Base-by-base conservation (phyloP, 2,113 vertebrate species). In the Pycnonotus jocosus region DNA sequence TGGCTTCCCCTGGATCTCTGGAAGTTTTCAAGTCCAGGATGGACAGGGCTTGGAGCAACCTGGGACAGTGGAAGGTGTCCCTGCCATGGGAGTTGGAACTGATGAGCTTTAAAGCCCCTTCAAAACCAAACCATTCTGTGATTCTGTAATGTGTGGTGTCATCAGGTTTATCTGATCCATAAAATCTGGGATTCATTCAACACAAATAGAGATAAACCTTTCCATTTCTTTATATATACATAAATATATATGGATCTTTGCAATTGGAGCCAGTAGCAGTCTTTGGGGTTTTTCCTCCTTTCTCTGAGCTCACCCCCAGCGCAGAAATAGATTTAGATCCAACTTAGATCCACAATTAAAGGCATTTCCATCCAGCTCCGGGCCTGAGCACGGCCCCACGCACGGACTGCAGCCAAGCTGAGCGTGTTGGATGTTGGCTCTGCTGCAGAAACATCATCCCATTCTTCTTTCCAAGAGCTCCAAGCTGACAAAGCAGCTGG, bases 401-500 rank as follows among this genome's bases (percentile, higher is more conserved):
- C 16, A 3, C 3, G 1, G 47, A 3, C 44, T 1, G 8, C 70
- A 42, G 92, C 81, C 90, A 92, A 88, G 78, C 9, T 4, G 69
- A 74, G 65, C 2, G 7, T 1, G 14, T 11, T 81, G 7, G 30
- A 42, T 30, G 30, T 81, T 93, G 94, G 94, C 91, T 92, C 22
- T 28, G 88, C 82, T 90, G 44, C 88, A 81, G 86, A 47, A 96
- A 61, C 51, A 70, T 81, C 91, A 88, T 74, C 82, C 60, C 2
- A 30, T 74, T 81, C 69, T 58, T 80, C 37, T 61, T 48, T 70
- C 90, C 89, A 58, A 86, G 44, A 68, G 76, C 80, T 90, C 66
- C 76, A 27, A 76, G 92, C 95, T 96, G 95, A 95, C 80, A 68
- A 71, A 94, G 95, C 90, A 91, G 92, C 90, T 80, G 90, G 86